Base-by-base conservation (phyloP, 2,888 invertebrate genomes). In the Tinea semifulvella region DNA sequence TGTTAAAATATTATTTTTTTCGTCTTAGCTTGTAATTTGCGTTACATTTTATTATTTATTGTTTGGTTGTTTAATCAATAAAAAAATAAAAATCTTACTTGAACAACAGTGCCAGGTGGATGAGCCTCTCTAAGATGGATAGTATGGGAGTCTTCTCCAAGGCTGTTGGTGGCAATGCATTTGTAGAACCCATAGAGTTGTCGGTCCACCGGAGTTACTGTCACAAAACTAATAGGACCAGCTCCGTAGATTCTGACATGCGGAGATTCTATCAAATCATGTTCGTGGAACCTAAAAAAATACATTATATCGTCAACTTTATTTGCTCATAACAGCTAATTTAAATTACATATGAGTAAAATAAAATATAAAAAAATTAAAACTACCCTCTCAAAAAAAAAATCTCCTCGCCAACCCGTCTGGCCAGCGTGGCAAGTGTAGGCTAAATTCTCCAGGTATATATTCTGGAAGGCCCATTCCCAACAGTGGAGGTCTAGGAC, bases 121-220 rank as follows among this genome's bases (percentile, higher is more conserved):
- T 82, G 84, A 0, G 92, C 95, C 66, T 92, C 87, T 53, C 86
- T 85, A 49, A 95, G 72, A 48, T 88, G 85, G 56, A 93, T 88
- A n/a, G 75, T 72, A 49, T 87, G 85, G 49, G 85, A 85, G 2
- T 83, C 84, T 42, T 81, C 82, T 2, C 95, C 96, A 39, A 90
- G 84, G 14, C 79, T 75, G 60, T 96, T 96, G 2, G 85, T 86
- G 0, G 95, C 95, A 39, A 90, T 80, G 61, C 95, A 96, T 62
- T 88, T 90, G 70, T 94, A 96, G 16, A 81, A 74, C 0, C 89
- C 88, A 56, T 89, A 95, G 47, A 88, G 86, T 26, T 82, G 73
- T 8, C 68, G 70, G 49, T 90, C 88, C 0, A 83, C 60, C 0
- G 94, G 92, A 4, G 74, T 85, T 0, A 94, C 85, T 36, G 85